phyloP scores from a whole-genome alignment of 2,797 vertebrate species.

The Harpagifer antarcticus region DNA sequence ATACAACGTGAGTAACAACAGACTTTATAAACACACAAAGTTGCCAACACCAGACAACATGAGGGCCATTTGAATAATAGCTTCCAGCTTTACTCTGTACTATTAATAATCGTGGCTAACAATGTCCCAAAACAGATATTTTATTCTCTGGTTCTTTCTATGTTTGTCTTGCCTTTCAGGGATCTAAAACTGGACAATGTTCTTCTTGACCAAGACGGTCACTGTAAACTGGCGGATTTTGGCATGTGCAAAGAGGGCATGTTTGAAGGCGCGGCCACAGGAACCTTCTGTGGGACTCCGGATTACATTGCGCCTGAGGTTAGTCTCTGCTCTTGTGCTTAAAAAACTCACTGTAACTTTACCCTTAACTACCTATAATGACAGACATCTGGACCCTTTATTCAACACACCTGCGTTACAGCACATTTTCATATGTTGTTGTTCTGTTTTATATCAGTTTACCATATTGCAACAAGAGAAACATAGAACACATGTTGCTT shows the following conservation, averaged over 20 bases:
- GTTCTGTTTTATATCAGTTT: background rate
- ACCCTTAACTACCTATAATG: background rate
- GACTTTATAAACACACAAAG: too few species aligned
- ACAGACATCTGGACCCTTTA: background rate
- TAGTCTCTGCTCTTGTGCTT: conserved; percentile 34
- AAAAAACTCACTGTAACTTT: background rate
- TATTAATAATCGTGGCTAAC: conserved; percentile 4
- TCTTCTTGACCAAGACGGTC: conserved; percentile 95
- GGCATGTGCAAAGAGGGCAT: conserved; percentile 99
- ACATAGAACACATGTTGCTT: conserved; percentile 13
- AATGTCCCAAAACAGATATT: background rate
- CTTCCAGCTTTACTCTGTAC: background rate
- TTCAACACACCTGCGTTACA: background rate
- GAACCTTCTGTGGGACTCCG: conserved; percentile 97
- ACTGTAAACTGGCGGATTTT: conserved; percentile 98
- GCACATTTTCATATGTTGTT: background rate
- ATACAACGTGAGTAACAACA: too few species aligned
- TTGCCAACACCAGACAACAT: too few species aligned
- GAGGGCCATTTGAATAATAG: background rate
- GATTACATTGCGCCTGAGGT: conserved; percentile 99
- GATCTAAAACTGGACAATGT: conserved; percentile 98
- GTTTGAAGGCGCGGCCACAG: conserved; percentile 89
- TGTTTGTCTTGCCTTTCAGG: conserved; percentile 75
- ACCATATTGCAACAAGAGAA: conserved; percentile 3
- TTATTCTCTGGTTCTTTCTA: background rate